Base-by-base conservation (phyloP, 2,888 invertebrate species). In the Octonoba sinensis region DNA sequence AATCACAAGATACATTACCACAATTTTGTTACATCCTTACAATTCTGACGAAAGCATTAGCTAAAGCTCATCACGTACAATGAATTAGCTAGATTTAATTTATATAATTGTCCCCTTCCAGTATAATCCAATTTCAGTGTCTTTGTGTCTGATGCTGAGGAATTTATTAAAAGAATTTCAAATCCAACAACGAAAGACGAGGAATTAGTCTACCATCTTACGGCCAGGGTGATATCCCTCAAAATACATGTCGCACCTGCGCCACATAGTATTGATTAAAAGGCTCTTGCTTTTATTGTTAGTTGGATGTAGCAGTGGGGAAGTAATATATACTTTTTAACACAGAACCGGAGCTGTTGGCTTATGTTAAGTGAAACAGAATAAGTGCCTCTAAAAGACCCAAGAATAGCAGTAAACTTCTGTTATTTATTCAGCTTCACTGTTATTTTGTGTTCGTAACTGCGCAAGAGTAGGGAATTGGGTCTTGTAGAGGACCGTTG, bases 301-400 rank as follows among this genome's bases (percentile, higher is more conserved):
- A 59, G 60, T 75, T 69, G 49, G 27, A 56, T 36, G 51, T 36
- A 11, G 8, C 36, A 36, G 60, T 22, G 49, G 47, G 60, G 60
- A 75, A 60, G 59, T 66, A 67, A 67, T 75, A 67, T 75, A 36
- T 36, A 75, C 67, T 75, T 75, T 54, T 75, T 67, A 75, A 67
- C 60, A 62, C 51, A 66, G 67, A 51, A 22, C 75, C 67, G 60
- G 51, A 44, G 75, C 60, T 75, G 67, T 67, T 51, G 75, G 67
- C 60, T 44, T 22, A 59, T 20, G 74, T 56, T 57, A 66, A 67
- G 36, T 49, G 36, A 60, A 72, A 62, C 62, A 72, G 51, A 54
- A 22, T 44, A 75, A 75, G 67, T 69, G 66, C 57, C 20, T 60
- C 46, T 67, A 75, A 67, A 75, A 24, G 62, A 44, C 47, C 20